phyloP scores from a whole-genome alignment of 2,888 invertebrate species.

The Malthinus seriepunctatus region DNA sequence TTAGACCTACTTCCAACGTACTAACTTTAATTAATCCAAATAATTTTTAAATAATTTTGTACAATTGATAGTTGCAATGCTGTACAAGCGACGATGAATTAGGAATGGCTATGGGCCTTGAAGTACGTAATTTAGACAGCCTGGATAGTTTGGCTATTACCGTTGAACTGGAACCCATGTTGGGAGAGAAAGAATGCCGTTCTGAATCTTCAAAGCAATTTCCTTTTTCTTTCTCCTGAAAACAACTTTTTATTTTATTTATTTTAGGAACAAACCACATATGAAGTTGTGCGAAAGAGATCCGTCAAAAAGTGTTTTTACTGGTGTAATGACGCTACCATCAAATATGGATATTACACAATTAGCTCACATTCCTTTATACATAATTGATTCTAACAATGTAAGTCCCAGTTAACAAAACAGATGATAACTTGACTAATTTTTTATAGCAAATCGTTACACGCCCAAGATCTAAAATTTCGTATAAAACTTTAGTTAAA shows the following conservation, averaged over 20 bases:
- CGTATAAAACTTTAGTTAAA: neutral
- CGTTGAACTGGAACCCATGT: constrained; percentile 11
- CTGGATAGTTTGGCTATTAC: constrained; percentile 1
- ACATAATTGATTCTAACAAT: constrained; percentile 15
- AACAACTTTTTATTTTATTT: neutral
- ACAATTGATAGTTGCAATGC: neutral
- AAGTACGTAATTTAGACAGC: neutral
- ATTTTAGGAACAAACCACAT: neutral
- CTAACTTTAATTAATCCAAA: too few species aligned
- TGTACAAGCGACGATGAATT: neutral
- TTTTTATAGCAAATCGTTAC: neutral
- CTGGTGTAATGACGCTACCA: constrained; percentile 9
- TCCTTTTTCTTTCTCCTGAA: neutral
- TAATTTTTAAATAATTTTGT: neutral
- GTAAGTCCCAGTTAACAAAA: neutral
- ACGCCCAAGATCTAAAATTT: neutral
- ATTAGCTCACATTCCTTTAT: constrained; percentile 15
- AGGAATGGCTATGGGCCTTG: constrained; percentile 9
- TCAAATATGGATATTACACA: constrained; percentile 1
- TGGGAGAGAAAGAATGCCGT: neutral
- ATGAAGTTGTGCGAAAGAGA: constrained; percentile 10
- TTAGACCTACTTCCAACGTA: too few species aligned
- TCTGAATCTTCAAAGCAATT: neutral
- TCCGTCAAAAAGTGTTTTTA: constrained; percentile 13
- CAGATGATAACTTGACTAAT: neutral